Conservation (phyloP, 2,888 invertebrate species). For the Emesis castigata region DNA sequence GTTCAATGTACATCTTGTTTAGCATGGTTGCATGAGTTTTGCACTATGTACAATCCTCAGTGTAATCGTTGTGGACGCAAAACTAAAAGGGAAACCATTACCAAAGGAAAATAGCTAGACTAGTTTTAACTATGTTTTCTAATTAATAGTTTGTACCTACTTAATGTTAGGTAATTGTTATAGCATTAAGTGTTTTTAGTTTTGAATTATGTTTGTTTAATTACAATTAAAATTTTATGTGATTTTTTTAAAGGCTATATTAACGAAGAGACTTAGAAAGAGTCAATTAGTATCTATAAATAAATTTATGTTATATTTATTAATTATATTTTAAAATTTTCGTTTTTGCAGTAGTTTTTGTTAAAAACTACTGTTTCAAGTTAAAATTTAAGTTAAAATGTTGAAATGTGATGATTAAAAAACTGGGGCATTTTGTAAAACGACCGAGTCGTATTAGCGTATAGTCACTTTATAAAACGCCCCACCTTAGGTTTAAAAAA, state of each 20-base stretch:
- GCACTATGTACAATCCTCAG: neutral
- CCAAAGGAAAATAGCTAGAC: neutral
- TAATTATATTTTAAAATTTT: neutral
- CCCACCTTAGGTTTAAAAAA: neutral
- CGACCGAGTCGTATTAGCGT: neutral
- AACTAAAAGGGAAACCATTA: neutral
- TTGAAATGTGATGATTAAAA: neutral
- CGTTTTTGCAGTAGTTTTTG: neutral
- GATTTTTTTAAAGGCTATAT: neutral
- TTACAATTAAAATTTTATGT: neutral
- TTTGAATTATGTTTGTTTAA: neutral
- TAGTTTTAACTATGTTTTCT: neutral
- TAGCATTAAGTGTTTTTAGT: neutral
- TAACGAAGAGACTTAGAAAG: neutral
- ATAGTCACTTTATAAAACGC: neutral
- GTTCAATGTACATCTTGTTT: neutral
- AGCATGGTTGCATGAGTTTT: constrained; percentile 4
- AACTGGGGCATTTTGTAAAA: too few species aligned
- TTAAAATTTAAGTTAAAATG: too few species aligned
- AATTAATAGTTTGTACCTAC: neutral
- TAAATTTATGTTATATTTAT: too few species aligned
- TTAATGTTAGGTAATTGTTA: neutral
- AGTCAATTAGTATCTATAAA: too few species aligned
- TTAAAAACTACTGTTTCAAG: neutral
- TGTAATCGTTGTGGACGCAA: constrained; percentile 5